Conservation (phyloP, 2,888 invertebrate genomes). For the Meteorus cinctellus region DNA sequence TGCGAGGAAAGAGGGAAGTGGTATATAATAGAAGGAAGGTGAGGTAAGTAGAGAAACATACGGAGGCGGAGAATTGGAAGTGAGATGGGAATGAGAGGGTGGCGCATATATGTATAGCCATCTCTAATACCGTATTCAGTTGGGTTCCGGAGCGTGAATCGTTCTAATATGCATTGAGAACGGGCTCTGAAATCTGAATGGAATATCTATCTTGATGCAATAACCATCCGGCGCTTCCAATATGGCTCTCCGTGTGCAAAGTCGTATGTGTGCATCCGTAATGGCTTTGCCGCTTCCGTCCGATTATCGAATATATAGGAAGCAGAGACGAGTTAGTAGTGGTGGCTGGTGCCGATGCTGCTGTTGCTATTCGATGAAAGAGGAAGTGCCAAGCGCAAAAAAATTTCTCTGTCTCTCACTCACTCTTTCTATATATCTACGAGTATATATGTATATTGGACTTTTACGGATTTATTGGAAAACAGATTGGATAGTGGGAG, state of each 20-base stretch:
- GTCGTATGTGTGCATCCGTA: constrained; percentile 40
- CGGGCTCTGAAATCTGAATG: constrained; percentile 56
- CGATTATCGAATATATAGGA: constrained; percentile 38
- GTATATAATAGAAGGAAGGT: constrained; percentile 11
- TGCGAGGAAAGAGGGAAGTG: constrained; percentile 11
- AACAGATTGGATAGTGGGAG: constrained; percentile 20
- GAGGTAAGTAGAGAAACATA: constrained; percentile 11
- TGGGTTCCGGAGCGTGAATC: constrained; percentile 61
- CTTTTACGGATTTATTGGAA: constrained; percentile 25
- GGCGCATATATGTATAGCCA: background rate
- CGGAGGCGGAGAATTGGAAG: background rate
- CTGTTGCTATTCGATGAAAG: constrained; percentile 32
- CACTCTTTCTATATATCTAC: background rate
- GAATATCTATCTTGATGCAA: constrained; percentile 59
- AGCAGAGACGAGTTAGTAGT: constrained; percentile 3
- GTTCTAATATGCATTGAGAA: constrained; percentile 62
- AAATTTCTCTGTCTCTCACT: background rate
- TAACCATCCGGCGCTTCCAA: constrained; percentile 57
- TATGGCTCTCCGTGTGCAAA: constrained; percentile 44
- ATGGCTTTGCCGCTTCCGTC: constrained; percentile 41
- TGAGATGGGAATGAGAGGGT: background rate
- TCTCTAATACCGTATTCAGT: constrained; percentile 63
- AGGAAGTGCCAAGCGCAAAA: constrained; percentile 26
- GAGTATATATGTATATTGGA: background rate
- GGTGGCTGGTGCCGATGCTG: background rate